phyloP scores from a whole-genome alignment of 1,140 invertebrate species.

The Drosophila parabipectinata region DNA sequence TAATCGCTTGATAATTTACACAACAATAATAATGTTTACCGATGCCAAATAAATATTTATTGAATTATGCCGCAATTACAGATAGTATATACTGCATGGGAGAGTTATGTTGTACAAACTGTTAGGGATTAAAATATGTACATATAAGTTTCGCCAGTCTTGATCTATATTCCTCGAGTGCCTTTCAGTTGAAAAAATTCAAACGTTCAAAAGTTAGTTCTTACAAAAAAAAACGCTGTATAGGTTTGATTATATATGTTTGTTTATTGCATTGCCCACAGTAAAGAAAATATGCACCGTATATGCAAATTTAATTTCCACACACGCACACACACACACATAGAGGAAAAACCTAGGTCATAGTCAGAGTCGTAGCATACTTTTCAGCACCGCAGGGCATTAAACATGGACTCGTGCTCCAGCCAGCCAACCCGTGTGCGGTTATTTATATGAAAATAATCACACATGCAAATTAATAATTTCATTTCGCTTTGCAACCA shows the following conservation, averaged over 20 bases:
- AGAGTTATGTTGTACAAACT: slow-evolving; percentile 35
- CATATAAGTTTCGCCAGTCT: not conserved
- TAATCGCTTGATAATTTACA: slow-evolving; percentile 69
- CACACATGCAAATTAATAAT: slow-evolving; percentile 82
- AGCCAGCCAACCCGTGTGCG: not conserved
- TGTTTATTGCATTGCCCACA: slow-evolving; percentile 56
- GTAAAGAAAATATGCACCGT: slow-evolving; percentile 66
- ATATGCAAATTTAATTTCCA: slow-evolving; percentile 78
- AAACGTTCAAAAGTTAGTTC: not conserved
- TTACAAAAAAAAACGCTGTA: slow-evolving; percentile 46
- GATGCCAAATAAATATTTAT: slow-evolving; percentile 52
- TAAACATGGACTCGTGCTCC: slow-evolving; percentile 48
- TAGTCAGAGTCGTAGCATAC: slow-evolving; percentile 62
- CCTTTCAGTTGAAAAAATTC: slow-evolving; percentile 14
- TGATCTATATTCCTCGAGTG: not conserved
- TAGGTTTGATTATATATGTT: slow-evolving; percentile 23
- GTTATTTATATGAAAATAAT: slow-evolving; percentile 78
- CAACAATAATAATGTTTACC: slow-evolving; percentile 45
- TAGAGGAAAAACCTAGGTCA: slow-evolving; percentile 21
- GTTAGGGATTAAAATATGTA: not conserved
- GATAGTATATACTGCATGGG: slow-evolving; percentile 4
- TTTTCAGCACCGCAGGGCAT: slow-evolving; percentile 67
- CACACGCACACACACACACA: slow-evolving; percentile 15
- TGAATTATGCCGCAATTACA: slow-evolving; percentile 30
- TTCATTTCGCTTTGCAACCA: slow-evolving; percentile 55